Evolutionary conservation across 1,140 invertebrate genomes (phyloP).

Genomic region (Drosophila paulistorum): DNA sequence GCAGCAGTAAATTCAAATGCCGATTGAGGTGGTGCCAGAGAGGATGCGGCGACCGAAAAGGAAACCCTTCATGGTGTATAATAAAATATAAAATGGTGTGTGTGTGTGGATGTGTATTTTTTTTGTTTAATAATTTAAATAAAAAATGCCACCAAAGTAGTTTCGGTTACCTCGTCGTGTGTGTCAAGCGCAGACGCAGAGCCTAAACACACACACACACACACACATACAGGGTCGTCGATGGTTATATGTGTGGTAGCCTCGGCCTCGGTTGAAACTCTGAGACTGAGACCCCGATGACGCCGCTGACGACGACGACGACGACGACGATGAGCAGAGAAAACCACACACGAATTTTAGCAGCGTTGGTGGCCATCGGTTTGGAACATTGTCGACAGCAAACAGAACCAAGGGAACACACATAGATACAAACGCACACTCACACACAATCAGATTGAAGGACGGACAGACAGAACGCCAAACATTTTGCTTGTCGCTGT

Average conservation of each 20-base stretch:
- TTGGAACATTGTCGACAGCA: slow-evolving; percentile 33
- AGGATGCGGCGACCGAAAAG: slow-evolving; percentile 32
- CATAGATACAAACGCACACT: not conserved
- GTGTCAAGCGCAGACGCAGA: slow-evolving; percentile 67
- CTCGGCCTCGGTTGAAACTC: slow-evolving; percentile 57
- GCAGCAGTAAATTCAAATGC: slow-evolving; percentile 41
- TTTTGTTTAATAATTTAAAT: slow-evolving; percentile 76
- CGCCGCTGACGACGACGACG: slow-evolving; percentile 24
- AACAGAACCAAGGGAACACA: slow-evolving; percentile 20
- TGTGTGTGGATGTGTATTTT: slow-evolving; percentile 13
- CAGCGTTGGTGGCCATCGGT: slow-evolving; percentile 70
- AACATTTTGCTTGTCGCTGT: slow-evolving; percentile 15
- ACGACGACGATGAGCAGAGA: slow-evolving; percentile 41
- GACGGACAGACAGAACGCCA: not conserved
- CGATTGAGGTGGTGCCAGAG: slow-evolving; percentile 23
- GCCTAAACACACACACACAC: slow-evolving; percentile 63
- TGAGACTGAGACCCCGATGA: slow-evolving; percentile 37
- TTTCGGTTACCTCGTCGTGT: slow-evolving; percentile 51
- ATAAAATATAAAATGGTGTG: slow-evolving; percentile 24
- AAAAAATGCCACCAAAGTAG: slow-evolving; percentile 76
- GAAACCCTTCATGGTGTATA: slow-evolving; percentile 34
- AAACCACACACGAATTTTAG: slow-evolving; percentile 69
- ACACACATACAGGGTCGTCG: slow-evolving; percentile 29
- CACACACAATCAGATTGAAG: not conserved
- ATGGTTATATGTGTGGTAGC: slow-evolving; percentile 53